phyloP scores from a whole-genome alignment of 2,797 vertebrate genomes.

The Pyrocephalus nanus region DNA sequence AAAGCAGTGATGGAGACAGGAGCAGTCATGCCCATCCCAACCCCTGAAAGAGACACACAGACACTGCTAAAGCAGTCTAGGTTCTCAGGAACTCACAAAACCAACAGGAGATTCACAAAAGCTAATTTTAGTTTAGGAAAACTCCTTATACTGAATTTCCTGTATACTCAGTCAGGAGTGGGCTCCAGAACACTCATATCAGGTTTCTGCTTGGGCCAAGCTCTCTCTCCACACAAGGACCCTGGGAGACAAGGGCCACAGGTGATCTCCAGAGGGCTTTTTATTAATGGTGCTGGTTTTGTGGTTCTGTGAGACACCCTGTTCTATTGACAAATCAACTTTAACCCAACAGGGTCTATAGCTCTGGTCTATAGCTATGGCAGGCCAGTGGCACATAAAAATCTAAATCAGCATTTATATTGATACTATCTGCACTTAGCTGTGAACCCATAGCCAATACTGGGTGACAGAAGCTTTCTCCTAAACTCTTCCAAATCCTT shows the following conservation, averaged over 20 bases:
- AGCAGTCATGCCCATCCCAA: conserved; percentile 87
- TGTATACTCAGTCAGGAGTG: neutral
- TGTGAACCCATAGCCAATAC: neutral
- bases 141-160: neutral
- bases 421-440: neutral
- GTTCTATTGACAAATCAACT: neutral
- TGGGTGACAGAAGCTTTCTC: neutral
- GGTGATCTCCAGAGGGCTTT: neutral
- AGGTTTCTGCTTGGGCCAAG: neutral
- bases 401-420: neutral
- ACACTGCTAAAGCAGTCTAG: neutral
- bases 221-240: neutral
- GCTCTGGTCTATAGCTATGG: too few relatives aligned
- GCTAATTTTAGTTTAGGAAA: neutral
- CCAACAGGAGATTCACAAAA: neutral
- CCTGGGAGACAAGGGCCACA: neutral
- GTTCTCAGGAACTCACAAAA: neutral
- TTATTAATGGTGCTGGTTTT: neutral
- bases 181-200: neutral
- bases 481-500: neutral
- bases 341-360: neutral
- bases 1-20: conserved; percentile 88
- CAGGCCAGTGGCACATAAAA: neutral
- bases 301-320: neutral
- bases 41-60: conserved; percentile 68